These are phyloP conservation scores for Acanthacorydalis orientalis DNA, from an alignment of 2,888 invertebrate genomes.

Conservation along the genomic window DNA sequence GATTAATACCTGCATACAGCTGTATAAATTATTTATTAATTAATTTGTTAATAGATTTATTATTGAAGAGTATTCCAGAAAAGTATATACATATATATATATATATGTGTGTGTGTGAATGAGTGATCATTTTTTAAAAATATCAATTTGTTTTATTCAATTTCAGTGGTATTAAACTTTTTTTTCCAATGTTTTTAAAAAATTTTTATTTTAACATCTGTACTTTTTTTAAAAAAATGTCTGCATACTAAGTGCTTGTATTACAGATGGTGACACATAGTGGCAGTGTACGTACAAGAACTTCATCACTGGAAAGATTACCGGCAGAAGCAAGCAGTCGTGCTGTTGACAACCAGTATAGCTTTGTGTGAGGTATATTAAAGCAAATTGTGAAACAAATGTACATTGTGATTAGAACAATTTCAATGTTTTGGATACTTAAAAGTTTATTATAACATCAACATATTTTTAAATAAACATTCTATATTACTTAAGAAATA, in stretches of 20 bases:
- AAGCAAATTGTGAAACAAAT: too few relatives aligned
- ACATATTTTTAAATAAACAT: too few relatives aligned
- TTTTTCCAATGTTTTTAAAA: background rate
- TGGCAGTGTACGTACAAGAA: slow-evolving; percentile 65
- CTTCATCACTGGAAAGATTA: slow-evolving; percentile 52
- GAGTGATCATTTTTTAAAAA: background rate
- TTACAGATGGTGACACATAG: slow-evolving; percentile 55
- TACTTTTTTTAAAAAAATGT: background rate
- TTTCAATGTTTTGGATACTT: too few relatives aligned
- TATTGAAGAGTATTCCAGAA: too few relatives aligned
- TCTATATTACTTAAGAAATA: too few relatives aligned
- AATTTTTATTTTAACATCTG: background rate
- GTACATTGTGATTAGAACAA: too few relatives aligned
- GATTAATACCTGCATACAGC: too few relatives aligned
- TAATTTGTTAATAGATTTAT: too few relatives aligned
- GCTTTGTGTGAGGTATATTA: slow-evolving; percentile 36
- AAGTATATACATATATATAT: too few relatives aligned
- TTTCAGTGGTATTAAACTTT: background rate
- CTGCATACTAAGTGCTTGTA: slow-evolving; percentile 7
- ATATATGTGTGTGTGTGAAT: too few relatives aligned
- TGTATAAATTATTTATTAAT: too few relatives aligned
- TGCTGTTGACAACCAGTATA: slow-evolving; percentile 75
- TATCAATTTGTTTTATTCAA: background rate
- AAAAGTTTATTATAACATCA: too few relatives aligned
- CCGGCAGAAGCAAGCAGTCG: slow-evolving; percentile 32